Base-by-base conservation (phyloP, 1,140 invertebrate genomes). In the Drosophila tristis region DNA sequence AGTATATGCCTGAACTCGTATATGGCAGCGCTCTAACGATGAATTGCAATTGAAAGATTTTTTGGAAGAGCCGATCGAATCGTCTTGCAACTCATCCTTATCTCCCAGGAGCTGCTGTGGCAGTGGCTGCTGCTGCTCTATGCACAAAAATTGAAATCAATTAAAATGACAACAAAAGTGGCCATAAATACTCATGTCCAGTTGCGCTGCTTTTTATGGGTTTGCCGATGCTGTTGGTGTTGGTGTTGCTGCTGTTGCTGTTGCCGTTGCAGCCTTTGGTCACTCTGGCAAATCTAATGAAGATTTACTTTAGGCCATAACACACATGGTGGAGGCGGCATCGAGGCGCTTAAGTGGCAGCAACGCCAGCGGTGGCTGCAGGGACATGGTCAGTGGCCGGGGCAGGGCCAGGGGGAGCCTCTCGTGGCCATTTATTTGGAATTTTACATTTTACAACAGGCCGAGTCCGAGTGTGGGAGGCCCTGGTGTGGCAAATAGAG, bases 291-390 rank as follows among this genome's bases (percentile, higher is more conserved):
- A 87, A 85, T 85, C 87, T 90, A 90, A 90, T 90, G 87, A 90
- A 90, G 87, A 90, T 90, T 90, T 90, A 90, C 87, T 90, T 90
- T 90, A 89, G 84, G 85, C 84, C 80, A 89, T 89, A 89, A 89
- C 84, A 89, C 84, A 87, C 68, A 73, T 62, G 61, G 47, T 63
- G 61, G 71, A 65, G 72, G 39, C 54, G 13, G 23, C 23, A 25
- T 43, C 60, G 31, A 53, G 55, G 64, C 84, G 84, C 82, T 87
- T 87, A 87, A 87, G 75, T 87, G 79, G 78, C 66, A 72, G 55
- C 74, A 70, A 9, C 50, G 53, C 11, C 59, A 59, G n/a, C 39
- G 31, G 26, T 16, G 13, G 45, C 48, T 54, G 16, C 48, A 60
- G 20, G 29, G 53, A 53, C 29, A 31, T 39, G 35, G 11, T 13